Evolutionary conservation across 2,113 vertebrate species (phyloP), one percentile per base, ranked within the genome.

Genomic region (Pachyramphus minor): DNA sequence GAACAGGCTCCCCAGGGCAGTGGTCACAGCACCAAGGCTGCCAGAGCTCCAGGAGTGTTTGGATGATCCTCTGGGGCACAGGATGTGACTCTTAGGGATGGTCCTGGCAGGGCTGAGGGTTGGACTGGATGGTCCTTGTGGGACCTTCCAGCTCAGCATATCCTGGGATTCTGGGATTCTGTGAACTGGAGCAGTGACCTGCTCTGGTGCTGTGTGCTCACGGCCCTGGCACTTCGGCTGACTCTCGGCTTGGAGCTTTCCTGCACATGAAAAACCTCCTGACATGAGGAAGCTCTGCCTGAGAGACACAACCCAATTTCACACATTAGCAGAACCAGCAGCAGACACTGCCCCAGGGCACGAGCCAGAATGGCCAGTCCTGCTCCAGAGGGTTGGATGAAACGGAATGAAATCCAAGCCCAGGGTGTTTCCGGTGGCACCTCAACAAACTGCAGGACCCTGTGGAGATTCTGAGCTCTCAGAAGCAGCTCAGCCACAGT

Each of bases 161-260:
- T 27, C 24, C 59, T 60, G 59, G 35, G 59, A 60, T 60, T 17
- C 35, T 18, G 0, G 8, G 58, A 35, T 11, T 11, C 9, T 27
- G 0, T 10, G 37, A 44, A n/a, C 35, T 42, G 6, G 35, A 27
- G 1, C 2, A 31, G 7, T 4, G 52, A 37, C 5, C 84, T 2
- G 33, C 41, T 45, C 84, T 28, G 41, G 11, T 11, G 55, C 23
- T 0, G 3, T 10, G 23, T 49, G n/a, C 20, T 41, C 10, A 1
- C 1, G 2, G 50, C 15, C 28, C 9, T 18, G 30, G 12, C 5
- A 5, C 24, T 69, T 12, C 6, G 6, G 21, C 8, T 13, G 11
- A 20, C 5, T 33, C 50, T 4, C 16, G 30, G 30, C 1, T 25
- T 69, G 68, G 63, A 73, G 58, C 18, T 47, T 60, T 64, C 55